These are phyloP conservation scores for Tympanoctomys barrerae DNA, from an alignment of 2,797 vertebrate genomes.

Conservation along the genomic window DNA sequence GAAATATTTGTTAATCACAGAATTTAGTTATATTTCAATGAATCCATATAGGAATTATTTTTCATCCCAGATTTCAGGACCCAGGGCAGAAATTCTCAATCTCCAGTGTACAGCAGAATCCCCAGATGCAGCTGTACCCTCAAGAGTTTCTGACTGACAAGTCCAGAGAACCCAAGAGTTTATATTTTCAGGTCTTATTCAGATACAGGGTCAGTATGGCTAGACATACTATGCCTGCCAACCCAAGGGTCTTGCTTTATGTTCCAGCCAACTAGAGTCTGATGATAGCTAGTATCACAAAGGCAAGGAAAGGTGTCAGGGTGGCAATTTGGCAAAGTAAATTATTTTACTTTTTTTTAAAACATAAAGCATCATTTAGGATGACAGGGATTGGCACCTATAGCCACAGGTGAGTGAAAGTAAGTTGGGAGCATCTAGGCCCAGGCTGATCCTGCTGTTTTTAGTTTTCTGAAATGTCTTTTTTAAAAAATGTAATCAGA, in stretches of 20 bases:
- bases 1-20: not conserved
- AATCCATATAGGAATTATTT: not conserved
- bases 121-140: not conserved
- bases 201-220: no score
- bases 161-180: not conserved
- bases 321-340: not conserved
- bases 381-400: not conserved
- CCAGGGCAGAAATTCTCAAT: not conserved
- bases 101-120: not conserved
- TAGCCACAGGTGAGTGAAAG: not conserved
- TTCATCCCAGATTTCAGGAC: not conserved
- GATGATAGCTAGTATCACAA: not conserved
- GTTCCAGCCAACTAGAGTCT: not conserved
- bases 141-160: not conserved
- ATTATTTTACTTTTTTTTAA: not conserved
- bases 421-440: no score
- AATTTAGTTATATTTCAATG: not conserved
- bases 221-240: not conserved
- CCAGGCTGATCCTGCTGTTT: not conserved
- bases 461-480: not conserved
- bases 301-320: accelerated
- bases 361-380: not conserved
- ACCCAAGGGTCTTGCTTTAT: not conserved
- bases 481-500: not conserved
- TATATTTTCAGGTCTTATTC: not conserved